Percentiles rank a stretch among this genome's conserved stretches.
Evolutionary conservation across 92 coral and sea anemone species (phyloP).

Genomic region (Desmophyllum pertusum): DNA sequence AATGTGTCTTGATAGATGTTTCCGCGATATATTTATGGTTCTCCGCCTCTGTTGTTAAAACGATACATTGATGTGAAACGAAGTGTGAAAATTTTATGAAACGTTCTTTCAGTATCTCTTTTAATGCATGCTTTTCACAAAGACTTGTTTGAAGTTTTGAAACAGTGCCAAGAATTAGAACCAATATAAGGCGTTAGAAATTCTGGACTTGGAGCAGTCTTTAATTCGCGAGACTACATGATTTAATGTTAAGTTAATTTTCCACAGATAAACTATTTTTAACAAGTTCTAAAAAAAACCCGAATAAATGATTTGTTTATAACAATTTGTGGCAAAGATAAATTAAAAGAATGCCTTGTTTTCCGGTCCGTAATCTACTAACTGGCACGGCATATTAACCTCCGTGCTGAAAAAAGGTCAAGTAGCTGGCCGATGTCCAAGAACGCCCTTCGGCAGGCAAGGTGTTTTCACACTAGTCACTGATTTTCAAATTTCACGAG

Average conservation of each 20-base stretch:
- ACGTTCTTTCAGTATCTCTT: not conserved
- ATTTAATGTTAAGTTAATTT: too few species aligned
- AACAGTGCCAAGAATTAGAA: not conserved
- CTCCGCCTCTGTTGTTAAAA: too few species aligned
- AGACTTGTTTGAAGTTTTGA: not conserved
- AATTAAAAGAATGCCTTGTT: not conserved
- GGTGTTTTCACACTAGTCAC: not conserved
- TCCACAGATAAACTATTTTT: not conserved
- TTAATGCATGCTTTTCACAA: too few species aligned
- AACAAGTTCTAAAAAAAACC: too few species aligned
- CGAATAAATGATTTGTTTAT: too few species aligned
- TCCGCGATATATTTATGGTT: too few species aligned
- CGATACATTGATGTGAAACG: not conserved
- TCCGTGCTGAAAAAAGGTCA: not conserved
- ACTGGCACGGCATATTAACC: not conserved
- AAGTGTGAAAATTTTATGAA: not conserved
- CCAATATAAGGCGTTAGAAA: not conserved
- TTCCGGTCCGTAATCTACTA: slow-evolving; percentile 4
- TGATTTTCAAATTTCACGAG: not conserved
- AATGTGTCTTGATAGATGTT: too few species aligned
- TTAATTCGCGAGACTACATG: not conserved
- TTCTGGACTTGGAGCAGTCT: too few species aligned
- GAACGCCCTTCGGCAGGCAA: slow-evolving; percentile 10
- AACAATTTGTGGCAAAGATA: not conserved
- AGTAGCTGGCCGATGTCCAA: not conserved